phyloP scores from a whole-genome alignment of 2,888 invertebrate species.

The Glyphotaelius pellucidus region DNA sequence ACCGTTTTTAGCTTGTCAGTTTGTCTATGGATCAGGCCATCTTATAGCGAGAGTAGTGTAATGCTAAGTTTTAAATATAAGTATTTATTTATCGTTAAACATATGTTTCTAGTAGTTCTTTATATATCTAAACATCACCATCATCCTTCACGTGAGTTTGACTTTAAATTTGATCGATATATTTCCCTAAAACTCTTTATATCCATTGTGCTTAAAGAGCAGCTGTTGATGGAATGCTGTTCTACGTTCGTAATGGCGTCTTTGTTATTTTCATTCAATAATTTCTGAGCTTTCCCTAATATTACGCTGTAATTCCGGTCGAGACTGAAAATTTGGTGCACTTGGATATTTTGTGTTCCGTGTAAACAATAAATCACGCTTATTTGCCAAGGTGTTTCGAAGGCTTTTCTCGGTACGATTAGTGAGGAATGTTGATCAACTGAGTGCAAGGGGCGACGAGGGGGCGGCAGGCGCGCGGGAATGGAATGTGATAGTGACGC shows the following conservation, averaged over 20 bases:
- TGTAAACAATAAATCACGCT: background rate
- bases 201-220: constrained; percentile 24
- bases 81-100: constrained; percentile 14
- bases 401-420: background rate
- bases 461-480: background rate
- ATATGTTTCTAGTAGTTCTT: constrained; percentile 5
- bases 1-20: background rate
- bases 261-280: constrained; percentile 3
- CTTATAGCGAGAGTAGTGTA: background rate
- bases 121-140: constrained; percentile 22
- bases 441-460: background rate
- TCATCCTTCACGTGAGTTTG: constrained; percentile 8
- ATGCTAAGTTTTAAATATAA: constrained; percentile 4
- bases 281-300: background rate
- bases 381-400: background rate
- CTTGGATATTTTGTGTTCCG: background rate
- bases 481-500: constrained; percentile 37
- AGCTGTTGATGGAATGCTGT: constrained; percentile 20
- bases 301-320: background rate
- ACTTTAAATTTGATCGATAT: background rate
- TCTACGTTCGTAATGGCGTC: constrained; percentile 8
- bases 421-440: constrained; percentile 8
- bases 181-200: background rate
- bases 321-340: background rate
- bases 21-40: constrained; percentile 3